Evolutionary conservation across 2,888 invertebrate genomes (phyloP), one percentile per base, ranked within the genome.

Genomic region (Parochlus steinenii): DNA sequence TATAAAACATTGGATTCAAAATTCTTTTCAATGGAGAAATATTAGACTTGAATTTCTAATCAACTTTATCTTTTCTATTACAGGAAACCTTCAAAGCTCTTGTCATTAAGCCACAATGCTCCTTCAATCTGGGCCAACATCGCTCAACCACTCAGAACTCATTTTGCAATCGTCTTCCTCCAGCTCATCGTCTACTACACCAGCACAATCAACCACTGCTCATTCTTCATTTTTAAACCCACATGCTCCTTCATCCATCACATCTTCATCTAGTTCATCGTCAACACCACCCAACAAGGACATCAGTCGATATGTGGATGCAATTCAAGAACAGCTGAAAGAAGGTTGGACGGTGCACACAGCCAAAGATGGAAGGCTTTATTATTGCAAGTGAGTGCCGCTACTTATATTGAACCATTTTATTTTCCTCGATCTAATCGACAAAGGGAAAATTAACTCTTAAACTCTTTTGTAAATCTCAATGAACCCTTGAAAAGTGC

Each of bases 331-430:
- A 10, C 67, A 65, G 45, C 56, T 76, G 41, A 73, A 74, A 51
- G 68, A 71, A 41, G 79, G 79, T 39, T 82, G 80, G 79, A 80
- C 76, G 11, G 75, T 74, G n/a, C 80, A 81, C 55, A 66, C 71
- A 40, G 74, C 73, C 51, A 71, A 74, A 47, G 80, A 80, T 52
- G 82, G 83, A 42, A 67, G 85, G 47, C 71, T 81, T 41, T 87
- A 85, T 61, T 89, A 82, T 65, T 85, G 86, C 78, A 86, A 89
- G 87, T 87, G 62, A 74, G 83, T 69, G 17, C 8, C 26, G 29
- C n/a, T n/a, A 31, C 33, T 22, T 16, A 24, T 42, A 20, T 29
- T 17, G 23, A n/a, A 22, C 8, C 8, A 22, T 22, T 22, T 10
- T 10, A 6, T 22, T 22, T 6, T 10, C 8, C 8, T 7, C 6